A percentile compares a stretch with the other conserved stretches of the same genome.
phyloP scores from a whole-genome alignment of 2,113 vertebrate species.

The Ptilorrhoa leucosticta region DNA sequence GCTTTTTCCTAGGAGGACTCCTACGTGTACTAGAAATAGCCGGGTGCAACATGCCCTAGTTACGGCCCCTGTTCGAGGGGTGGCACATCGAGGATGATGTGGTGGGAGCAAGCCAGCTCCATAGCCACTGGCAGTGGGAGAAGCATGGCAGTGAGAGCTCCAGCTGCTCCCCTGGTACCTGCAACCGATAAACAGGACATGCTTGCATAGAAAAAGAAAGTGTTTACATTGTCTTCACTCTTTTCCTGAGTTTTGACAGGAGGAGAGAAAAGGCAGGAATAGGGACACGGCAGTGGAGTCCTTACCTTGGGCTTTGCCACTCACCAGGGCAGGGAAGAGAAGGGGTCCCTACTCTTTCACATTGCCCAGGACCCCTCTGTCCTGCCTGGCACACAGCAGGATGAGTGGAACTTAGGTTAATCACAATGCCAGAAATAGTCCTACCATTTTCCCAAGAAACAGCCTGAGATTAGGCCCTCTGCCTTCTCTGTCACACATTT shows the following conservation, averaged over 20 bases:
- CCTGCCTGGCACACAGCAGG: not conserved
- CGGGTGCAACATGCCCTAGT: not conserved
- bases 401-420: not conserved
- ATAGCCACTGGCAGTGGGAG: fast-evolving
- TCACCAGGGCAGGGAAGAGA: not conserved
- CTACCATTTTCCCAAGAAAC: not conserved
- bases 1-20: conserved; percentile 7
- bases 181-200: not conserved
- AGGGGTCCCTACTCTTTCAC: not conserved
- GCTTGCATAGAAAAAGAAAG: not conserved
- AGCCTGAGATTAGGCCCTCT: not conserved
- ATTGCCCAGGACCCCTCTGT: not conserved
- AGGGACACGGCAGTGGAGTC: not conserved
- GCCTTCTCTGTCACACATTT: not conserved
- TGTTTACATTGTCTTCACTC: not conserved
- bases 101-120: not conserved
- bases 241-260: not conserved
- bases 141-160: not conserved
- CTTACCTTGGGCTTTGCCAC: not conserved
- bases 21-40: conserved; percentile 37
- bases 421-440: not conserved
- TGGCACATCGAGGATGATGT: fast-evolving
- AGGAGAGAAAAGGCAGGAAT: not conserved
- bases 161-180: not conserved
- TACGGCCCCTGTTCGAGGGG: not conserved